Evolutionary conservation across 2,113 vertebrate species (phyloP), one percentile per base, ranked within the genome.

Genomic region (Strix uralensis): DNA sequence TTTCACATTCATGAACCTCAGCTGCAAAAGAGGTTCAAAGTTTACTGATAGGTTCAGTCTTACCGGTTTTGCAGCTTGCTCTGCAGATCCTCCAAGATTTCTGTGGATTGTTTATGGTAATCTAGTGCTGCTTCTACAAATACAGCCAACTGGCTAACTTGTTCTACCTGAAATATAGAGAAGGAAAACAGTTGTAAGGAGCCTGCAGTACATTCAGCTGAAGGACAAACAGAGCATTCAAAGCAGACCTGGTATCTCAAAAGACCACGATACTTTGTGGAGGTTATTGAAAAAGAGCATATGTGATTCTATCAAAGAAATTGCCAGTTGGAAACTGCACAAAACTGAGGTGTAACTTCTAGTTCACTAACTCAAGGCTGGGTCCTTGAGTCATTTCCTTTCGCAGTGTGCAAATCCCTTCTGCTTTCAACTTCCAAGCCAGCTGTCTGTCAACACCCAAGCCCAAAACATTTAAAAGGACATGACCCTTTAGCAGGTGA

Each of bases 31-130:
- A 44, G 34, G 55, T 57, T 80, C 54, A 69, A 3, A 30, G 12
- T 61, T 67, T 82, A 78, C 65, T 36, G 69, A 75, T 65, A 49
- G 47, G 17, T 44, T 73, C 47, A 22, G 40, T 29, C 97, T 97
- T 91, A 99, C 99, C 99, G 98, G 86, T 96, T 98, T 92, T 99
- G 98, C 71, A 99, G 97, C 94, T 97, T 98, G 67, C 79, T 94
- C 38, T 98, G 98, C 49, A 99, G 98, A n/a, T 99, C 98, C 96
- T 99, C 97, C 97, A 99, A 97, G 90, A 99, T 99, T 44, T 98
- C 98, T 17, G 98, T 75, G 13, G 99, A 98, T 97, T 99, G 99
- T 57, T 94, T 98, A 94, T 99, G 99, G 96, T 99, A 99, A 92
- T 98, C 99, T 72, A 99, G 72, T 0, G 98, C 98, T 3, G 99